phyloP scores from a whole-genome alignment of 2,113 vertebrate species.

The Grantiella picta region DNA sequence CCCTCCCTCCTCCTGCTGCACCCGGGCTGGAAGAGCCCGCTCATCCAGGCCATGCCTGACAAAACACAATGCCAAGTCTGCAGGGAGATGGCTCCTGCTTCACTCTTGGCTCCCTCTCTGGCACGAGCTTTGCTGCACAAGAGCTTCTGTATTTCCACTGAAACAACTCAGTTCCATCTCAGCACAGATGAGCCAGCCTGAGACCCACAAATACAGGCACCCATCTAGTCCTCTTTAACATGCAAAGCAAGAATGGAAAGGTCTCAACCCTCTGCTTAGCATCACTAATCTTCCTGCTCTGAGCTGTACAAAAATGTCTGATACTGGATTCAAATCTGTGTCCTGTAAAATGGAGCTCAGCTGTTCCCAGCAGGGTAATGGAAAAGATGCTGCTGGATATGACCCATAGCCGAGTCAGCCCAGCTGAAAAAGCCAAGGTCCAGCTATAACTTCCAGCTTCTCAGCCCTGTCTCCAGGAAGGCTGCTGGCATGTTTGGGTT shows the following conservation, averaged over 20 bases:
- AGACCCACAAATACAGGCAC: not conserved
- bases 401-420: not conserved
- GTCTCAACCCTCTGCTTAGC: not conserved
- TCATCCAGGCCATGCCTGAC: not conserved
- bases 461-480: conserved; percentile 66
- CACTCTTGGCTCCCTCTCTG: not conserved
- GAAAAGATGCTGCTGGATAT: not conserved
- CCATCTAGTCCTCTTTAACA: not conserved
- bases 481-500: not conserved
- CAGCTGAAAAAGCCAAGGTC: not conserved
- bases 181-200: rapidly evolving
- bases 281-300: not conserved
- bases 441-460: conserved; percentile 50
- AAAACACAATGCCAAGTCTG: not conserved
- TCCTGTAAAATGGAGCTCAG: not conserved
- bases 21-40: not conserved
- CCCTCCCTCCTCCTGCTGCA: not conserved
- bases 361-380: not conserved
- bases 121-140: not conserved
- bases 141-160: not conserved
- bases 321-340: not conserved
- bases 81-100: not conserved
- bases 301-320: not conserved
- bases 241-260: not conserved
- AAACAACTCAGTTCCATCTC: not conserved